phyloP scores from a whole-genome alignment of 2,113 vertebrate genomes.

The Sceloporus tristichus region DNA sequence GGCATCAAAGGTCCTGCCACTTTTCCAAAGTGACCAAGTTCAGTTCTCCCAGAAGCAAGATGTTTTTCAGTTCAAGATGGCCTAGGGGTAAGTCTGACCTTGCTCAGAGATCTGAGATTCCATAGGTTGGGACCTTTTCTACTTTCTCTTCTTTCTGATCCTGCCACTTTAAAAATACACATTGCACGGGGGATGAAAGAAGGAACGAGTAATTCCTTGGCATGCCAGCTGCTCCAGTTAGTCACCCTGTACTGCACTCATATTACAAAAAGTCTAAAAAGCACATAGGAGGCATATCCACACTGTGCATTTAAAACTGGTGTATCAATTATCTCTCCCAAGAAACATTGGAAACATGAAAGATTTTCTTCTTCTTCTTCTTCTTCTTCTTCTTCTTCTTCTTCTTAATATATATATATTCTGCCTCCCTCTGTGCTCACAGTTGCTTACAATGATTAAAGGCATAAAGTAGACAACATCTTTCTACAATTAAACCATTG shows the following conservation, averaged over 20 bases:
- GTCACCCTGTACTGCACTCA: slow-evolving; percentile 37
- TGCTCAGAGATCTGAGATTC: too few species aligned
- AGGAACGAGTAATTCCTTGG: slow-evolving; percentile 23
- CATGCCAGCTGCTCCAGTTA: slow-evolving; percentile 68
- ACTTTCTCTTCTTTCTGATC: slow-evolving; percentile 9
- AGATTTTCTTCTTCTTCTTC: background rate
- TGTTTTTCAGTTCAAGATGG: background rate
- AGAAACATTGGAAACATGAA: background rate
- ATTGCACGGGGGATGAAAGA: slow-evolving; percentile 16
- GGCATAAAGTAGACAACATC: background rate
- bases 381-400: background rate
- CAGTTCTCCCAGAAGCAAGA: background rate
- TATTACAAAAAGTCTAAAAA: slow-evolving; percentile 64
- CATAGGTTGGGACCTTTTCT: background rate
- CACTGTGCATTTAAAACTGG: background rate
- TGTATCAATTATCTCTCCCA: background rate
- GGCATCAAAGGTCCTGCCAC: background rate
- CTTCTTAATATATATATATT: background rate
- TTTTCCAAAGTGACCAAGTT: background rate
- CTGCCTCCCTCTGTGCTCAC: background rate
- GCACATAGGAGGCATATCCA: slow-evolving; percentile 17
- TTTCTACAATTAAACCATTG: background rate
- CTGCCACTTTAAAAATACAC: slow-evolving; percentile 26
- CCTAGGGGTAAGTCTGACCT: background rate
- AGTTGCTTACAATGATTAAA: background rate